Base-by-base conservation (phyloP, 2,888 invertebrate genomes). In the Julus scandinavius region DNA sequence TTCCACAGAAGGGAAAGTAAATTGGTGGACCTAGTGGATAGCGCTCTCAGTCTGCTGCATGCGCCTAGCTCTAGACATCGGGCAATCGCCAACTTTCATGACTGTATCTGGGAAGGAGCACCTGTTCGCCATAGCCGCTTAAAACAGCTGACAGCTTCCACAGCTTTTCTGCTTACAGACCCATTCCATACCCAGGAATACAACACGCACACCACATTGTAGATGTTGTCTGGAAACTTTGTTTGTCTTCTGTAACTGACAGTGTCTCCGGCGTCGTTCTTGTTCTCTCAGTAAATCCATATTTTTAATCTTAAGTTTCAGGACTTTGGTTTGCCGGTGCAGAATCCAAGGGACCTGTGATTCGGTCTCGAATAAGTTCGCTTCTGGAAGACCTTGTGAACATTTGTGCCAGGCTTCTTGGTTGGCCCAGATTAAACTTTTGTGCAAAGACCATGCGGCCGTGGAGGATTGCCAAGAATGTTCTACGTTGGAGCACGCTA, bases 1-100 rank as follows among this genome's bases (percentile, higher is more conserved):
- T 54, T 54, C 54, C 54, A 54, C 54, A 54, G 54, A 54, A 54
- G 54, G 54, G 54, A 54, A 54, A 54, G 54, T 54, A 54, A 54
- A 54, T 54, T 13, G 54, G 54, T 54, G 7, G 54, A 54, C 54
- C 54, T 54, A 54, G 54, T 54, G 54, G 54, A 54, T 54, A 54
- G 54, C 54, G 54, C 54, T 54, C 54, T 54, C 49, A 49, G 54
- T 54, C 54, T 54, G 54, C 54, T 54, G 54, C 29, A 29, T 29
- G 29, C 13, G 50, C 50, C 54, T 3, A 54, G 54, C 54, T 54
- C 13, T 11, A 54, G 54, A 54, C 9, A 17, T 7, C 54, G 11
- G 54, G 49, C 49, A 49, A 49, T 49, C 49, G 49, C 54, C 54
- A 54, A 54, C 54, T 54, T 54, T 54, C 13, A 54, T 54, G 54